Percentiles rank a stretch among this genome's conserved stretches.
These are phyloP conservation scores for Grallaria varia DNA, from an alignment of 2,113 vertebrate species.

Conservation along the genomic window DNA sequence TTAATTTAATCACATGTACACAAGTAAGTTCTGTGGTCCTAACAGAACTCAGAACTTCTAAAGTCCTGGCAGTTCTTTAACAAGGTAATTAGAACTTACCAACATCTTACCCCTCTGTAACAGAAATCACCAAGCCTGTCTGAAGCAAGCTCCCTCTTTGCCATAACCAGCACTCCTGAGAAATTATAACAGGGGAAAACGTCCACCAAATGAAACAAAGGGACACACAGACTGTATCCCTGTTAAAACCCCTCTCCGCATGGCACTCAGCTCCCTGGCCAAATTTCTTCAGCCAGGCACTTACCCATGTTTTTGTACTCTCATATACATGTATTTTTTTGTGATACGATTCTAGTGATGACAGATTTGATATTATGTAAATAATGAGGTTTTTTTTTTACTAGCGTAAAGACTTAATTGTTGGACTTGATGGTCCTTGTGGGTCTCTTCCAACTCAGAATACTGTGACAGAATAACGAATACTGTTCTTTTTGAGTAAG, in stretches of 20 bases:
- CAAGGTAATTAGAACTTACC: constrained; percentile 3
- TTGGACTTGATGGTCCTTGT: neutral
- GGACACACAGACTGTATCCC: neutral
- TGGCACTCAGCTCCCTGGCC: neutral
- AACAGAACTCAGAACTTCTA: neutral
- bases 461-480: neutral
- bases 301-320: neutral
- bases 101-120: neutral
- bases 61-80: neutral
- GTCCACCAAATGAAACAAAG: neutral
- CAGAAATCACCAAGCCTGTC: neutral
- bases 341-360: neutral
- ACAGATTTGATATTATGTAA: neutral
- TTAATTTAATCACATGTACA: neutral
- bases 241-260: neutral
- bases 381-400: neutral
- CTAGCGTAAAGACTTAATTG: neutral
- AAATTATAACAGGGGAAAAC: neutral
- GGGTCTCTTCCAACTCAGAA: neutral
- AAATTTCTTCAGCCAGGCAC: neutral
- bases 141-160: neutral
- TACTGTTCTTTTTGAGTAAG: neutral
- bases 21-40: neutral
- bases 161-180: neutral
- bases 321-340: neutral